Evolutionary conservation across 2,888 invertebrate genomes (phyloP).

Genomic region (Drosophila eohydei): DNA sequence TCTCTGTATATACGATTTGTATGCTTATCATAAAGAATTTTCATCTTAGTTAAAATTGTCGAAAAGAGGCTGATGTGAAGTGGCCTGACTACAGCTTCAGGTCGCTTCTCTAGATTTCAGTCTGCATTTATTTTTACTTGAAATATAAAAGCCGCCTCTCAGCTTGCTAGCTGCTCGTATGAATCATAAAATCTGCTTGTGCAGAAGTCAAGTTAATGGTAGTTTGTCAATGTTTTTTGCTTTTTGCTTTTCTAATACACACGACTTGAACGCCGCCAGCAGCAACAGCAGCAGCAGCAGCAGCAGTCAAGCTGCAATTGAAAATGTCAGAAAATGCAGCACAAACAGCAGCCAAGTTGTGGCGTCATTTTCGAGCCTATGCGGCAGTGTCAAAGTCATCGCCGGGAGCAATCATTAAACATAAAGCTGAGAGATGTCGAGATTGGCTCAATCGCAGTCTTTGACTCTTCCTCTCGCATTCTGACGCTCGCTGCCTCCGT

Average conservation of each 20-base stretch:
- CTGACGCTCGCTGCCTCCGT: no score
- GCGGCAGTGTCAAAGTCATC: constrained; percentile 40
- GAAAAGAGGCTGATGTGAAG: neutral
- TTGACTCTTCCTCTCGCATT: neutral
- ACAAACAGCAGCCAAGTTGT: constrained; percentile 28
- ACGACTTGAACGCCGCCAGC: constrained; percentile 15
- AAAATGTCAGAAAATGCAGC: constrained; percentile 31
- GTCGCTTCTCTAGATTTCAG: neutral
- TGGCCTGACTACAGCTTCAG: neutral
- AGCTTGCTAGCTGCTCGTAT: neutral
- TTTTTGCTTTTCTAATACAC: neutral
- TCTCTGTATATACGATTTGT: no score
- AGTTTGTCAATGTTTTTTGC: constrained; percentile 22
- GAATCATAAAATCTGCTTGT: neutral
- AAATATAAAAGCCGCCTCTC: no score
- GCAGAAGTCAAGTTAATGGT: constrained; percentile 9
- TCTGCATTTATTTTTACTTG: neutral
- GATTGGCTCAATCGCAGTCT: neutral
- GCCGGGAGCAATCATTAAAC: constrained; percentile 40
- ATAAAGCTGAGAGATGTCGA: constrained; percentile 16
- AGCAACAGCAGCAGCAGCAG: neutral
- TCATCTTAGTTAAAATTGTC: neutral
- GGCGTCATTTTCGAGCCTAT: constrained; percentile 23
- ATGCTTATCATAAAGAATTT: neutral
- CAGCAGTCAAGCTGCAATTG: constrained; percentile 29